A percentile compares a stretch with the other conserved stretches of the same genome.
These are phyloP conservation scores for Diceros bicornis DNA, from an alignment of 2,797 vertebrate genomes.

Conservation along the genomic window DNA sequence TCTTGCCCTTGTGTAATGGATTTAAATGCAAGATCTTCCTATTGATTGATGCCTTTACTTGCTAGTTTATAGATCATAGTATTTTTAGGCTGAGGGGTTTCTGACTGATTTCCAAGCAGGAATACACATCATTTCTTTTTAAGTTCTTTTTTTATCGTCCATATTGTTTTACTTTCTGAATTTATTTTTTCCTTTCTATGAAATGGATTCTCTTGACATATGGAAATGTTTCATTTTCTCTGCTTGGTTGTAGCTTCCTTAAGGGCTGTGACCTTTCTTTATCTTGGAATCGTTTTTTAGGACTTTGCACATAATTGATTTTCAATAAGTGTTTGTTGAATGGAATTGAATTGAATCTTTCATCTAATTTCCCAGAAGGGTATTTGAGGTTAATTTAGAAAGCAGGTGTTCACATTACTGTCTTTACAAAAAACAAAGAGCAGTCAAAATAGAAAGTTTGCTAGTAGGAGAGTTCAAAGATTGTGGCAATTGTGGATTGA, in stretches of 20 bases:
- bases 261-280: neutral
- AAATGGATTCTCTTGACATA: neutral
- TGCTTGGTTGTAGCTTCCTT: neutral
- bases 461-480: neutral
- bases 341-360: neutral
- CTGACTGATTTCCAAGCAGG: neutral
- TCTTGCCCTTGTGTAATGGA: neutral
- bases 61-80: neutral
- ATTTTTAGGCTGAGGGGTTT: neutral
- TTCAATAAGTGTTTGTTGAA: neutral
- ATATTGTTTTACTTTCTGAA: constrained; percentile 13
- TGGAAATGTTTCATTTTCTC: constrained; percentile 42
- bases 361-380: neutral
- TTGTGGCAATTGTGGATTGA: neutral
- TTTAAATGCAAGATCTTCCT: neutral
- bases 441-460: constrained; percentile 34
- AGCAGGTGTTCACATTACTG: neutral
- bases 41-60: neutral
- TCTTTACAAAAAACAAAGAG: constrained; percentile 38
- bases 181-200: neutral
- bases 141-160: neutral
- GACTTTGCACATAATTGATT: neutral
- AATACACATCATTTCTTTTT: neutral
- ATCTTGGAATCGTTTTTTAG: constrained; percentile 32
- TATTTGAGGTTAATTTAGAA: constrained; percentile 47